Base-by-base conservation (phyloP, 2,888 invertebrate species). In the Tricholauxania praeusta region DNA sequence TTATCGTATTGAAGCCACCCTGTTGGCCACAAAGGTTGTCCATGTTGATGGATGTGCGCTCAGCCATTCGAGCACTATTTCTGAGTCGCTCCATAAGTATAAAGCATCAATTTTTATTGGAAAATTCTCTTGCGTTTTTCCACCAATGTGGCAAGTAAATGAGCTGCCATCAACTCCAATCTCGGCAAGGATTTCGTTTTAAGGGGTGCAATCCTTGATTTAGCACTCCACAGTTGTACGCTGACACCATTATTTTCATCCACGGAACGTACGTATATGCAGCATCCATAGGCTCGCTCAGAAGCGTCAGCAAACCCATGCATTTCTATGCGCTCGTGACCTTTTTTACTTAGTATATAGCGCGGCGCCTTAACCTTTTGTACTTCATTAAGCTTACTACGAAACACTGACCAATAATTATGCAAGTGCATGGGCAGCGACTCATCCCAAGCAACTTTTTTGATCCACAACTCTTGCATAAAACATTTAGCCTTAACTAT, bases 21-120 rank as follows among this genome's bases (percentile, higher is more conserved):
- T 51, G 17, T 76, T 78, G 47, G 74, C 72, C 17, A 75, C 72
- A 70, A 74, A 78, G 8, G 72, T 77, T 22, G 65, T 72, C 73
- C 72, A 76, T 15, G 71, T 72, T 62, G 75, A 75, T 8, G 76
- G 76, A 76, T 77, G 73, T n/a, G 57, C 75, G 12, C 62, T 73
- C 15, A 77, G 14, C 74, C 72, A 76, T 12, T 76, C 73, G 5
- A 78, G 52, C 47, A 73, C 70, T 12, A 78, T 75, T 68, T 74
- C 73, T 6, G 76, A 77, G 64, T 74, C 72, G 8, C 75, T 73
- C 78, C 75, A 76, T 47, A 71, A 64, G 57, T 57, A 53, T 12
- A 49, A 60, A 14, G 39, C 71, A 64, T 72, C 59, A 59, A 53
- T 59, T 8, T 19, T n/a, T 3, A 59, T 51, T 3, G 63, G 53